These are phyloP conservation scores for Bruchidius siliquastri DNA, from an alignment of 2,888 invertebrate species.

Conservation along the genomic window DNA sequence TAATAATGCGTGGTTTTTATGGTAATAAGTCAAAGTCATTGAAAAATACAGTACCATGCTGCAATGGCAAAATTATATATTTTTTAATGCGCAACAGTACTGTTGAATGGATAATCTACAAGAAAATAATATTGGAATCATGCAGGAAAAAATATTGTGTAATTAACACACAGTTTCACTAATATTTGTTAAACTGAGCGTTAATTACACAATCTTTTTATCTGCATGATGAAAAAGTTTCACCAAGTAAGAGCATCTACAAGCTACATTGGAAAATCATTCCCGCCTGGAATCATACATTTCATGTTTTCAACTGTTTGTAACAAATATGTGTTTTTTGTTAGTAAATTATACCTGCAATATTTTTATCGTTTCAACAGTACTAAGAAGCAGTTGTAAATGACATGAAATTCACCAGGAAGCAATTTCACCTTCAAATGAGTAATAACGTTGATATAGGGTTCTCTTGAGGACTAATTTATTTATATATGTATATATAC, in stretches of 20 bases:
- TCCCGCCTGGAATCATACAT: neutral
- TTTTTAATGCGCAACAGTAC: neutral
- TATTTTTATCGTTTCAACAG: conserved; percentile 10
- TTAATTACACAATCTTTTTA: no score
- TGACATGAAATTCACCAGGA: neutral
- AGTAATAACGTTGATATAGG: no score
- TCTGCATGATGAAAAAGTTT: no score
- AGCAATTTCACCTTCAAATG: neutral
- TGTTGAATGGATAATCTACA: neutral
- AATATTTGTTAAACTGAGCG: no score
- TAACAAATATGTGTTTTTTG: neutral
- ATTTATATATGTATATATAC: no score
- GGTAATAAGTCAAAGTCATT: no score
- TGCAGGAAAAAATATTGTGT: no score
- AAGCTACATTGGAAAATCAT: neutral
- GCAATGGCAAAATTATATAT: neutral
- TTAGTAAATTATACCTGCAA: neutral
- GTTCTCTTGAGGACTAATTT: no score
- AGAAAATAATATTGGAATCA: no score
- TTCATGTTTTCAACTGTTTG: neutral
- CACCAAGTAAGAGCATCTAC: no score
- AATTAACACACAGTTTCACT: no score
- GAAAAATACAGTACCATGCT: neutral
- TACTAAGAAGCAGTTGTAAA: conserved; percentile 12
- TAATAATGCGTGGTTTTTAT: no score